These are phyloP conservation scores for Thinocorus orbignyianus DNA, from an alignment of 2,113 vertebrate genomes.

Conservation along the genomic window DNA sequence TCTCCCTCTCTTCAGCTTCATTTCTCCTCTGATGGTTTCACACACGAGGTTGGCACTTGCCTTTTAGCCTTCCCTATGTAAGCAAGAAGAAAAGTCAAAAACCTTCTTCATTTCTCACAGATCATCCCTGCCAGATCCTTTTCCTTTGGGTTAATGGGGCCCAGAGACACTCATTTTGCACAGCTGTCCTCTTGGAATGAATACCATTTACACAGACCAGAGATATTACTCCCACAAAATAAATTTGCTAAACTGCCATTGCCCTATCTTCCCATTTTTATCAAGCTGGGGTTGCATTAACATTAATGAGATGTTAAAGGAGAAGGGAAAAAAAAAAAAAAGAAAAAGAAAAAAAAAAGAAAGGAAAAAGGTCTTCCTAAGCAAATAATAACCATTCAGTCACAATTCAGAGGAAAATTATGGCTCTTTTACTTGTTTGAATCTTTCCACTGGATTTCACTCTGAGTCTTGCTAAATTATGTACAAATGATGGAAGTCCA, in stretches of 20 bases:
- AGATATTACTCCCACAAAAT: slow-evolving; percentile 30
- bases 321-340: neutral
- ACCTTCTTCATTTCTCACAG: neutral
- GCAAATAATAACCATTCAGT: slow-evolving; percentile 56
- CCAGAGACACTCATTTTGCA: neutral
- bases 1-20: neutral
- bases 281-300: slow-evolving; percentile 28
- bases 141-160: neutral
- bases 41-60: neutral
- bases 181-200: neutral
- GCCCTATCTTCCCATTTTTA: slow-evolving; percentile 40
- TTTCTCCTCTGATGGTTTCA: neutral
- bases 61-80: neutral
- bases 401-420: slow-evolving; percentile 51
- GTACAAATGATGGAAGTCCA: slow-evolving; percentile 23
- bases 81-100: neutral
- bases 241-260: slow-evolving; percentile 31
- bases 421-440: neutral
- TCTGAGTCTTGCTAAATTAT: slow-evolving; percentile 38
- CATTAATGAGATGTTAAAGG: slow-evolving; percentile 58
- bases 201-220: neutral
- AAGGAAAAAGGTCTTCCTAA: neutral
- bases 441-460: slow-evolving; percentile 15
- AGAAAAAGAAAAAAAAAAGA: too few relatives aligned
- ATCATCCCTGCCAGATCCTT: neutral